phyloP scores from a whole-genome alignment of 2,113 vertebrate species.

The Larimichthys polyactis region DNA sequence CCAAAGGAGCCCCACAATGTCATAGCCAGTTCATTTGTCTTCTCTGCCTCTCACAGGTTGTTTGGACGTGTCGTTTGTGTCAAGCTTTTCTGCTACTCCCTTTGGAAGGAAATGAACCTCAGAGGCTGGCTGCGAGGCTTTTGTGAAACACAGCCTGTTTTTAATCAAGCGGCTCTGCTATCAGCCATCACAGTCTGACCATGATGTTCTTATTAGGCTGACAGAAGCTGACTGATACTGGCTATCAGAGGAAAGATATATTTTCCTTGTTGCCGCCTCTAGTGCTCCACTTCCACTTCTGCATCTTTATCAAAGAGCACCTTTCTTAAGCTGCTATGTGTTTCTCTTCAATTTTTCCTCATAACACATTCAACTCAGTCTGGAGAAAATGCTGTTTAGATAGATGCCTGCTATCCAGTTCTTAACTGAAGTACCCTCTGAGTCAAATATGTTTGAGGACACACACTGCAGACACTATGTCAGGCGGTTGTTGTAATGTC shows the following conservation, averaged over 20 bases:
- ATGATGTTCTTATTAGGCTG: conserved; percentile 75
- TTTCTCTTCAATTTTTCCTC: conserved; percentile 48
- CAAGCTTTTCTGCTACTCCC: conserved; percentile 53
- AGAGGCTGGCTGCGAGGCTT: conserved; percentile 37
- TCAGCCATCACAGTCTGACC: conserved; percentile 63
- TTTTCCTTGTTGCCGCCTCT: conserved; percentile 37
- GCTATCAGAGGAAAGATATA: conserved; percentile 30
- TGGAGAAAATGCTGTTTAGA: conserved; percentile 45
- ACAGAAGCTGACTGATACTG: conserved; percentile 61
- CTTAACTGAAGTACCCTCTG: conserved; percentile 41
- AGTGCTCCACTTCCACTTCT: conserved; percentile 25
- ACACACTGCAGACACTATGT: background rate
- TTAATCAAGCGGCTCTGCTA: conserved; percentile 75
- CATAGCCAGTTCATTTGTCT: conserved; percentile 76
- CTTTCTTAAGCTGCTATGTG: conserved; percentile 20
- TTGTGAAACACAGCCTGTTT: conserved; percentile 56
- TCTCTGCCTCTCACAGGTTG: conserved; percentile 68
- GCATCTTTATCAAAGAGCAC: conserved; percentile 47
- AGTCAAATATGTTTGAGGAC: conserved; percentile 39
- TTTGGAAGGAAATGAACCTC: conserved; percentile 74
- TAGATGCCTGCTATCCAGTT: conserved; percentile 41
- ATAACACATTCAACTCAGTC: conserved; percentile 48
- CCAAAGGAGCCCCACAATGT: conserved; percentile 73
- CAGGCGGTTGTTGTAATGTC: conserved; percentile 14
- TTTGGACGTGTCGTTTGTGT: conserved; percentile 74